Evolutionary conservation across 1,140 invertebrate species (phyloP), one percentile per base, ranked within the genome.

Genomic region (Orchesella cincta): DNA sequence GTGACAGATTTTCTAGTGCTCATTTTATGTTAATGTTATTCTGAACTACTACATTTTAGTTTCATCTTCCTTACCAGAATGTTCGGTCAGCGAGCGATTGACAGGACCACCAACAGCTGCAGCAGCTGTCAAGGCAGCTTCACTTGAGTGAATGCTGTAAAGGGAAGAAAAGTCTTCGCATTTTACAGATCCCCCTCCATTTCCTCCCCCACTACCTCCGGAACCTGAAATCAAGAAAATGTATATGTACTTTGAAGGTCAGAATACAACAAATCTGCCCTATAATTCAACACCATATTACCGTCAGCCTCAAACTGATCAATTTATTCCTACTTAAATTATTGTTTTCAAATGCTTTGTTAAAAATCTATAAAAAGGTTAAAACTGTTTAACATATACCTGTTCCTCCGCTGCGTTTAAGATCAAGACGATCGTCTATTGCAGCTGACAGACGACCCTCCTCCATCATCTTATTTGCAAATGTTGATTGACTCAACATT

Each of bases 151-250:
- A 29, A 86, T 77, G 46, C 82, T 83, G 79, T 86, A 86, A n/a
- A 86, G 82, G 16, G 83, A 81, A 26, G 82, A 80, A 74, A 85
- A 86, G 77, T 86, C 85, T 75, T 82, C 81, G 75, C 79, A 80
- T 70, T 82, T 82, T 52, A 80, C 78, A 12, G 34, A 35, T 29
- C 34, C 64, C 16, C 75, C 70, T 12, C 71, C 71, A 67, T 67
- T 67, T 67, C 62, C 62, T 2, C 62, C 31, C 33, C 62, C 62
- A 1, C 62, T n/a, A 12, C 62, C 31, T 2, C 62, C 31, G n/a
- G n/a, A n/a, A n/a, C n/a, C n/a, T n/a, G n/a, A n/a, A n/a, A n/a
- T n/a, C n/a, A n/a, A n/a, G n/a, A n/a, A n/a, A n/a, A n/a, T n/a
- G n/a, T n/a, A n/a, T n/a, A n/a, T n/a, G n/a, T n/a, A n/a, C n/a